phyloP scores from a whole-genome alignment of 2,113 vertebrate species.

The Lasiurus borealis region DNA sequence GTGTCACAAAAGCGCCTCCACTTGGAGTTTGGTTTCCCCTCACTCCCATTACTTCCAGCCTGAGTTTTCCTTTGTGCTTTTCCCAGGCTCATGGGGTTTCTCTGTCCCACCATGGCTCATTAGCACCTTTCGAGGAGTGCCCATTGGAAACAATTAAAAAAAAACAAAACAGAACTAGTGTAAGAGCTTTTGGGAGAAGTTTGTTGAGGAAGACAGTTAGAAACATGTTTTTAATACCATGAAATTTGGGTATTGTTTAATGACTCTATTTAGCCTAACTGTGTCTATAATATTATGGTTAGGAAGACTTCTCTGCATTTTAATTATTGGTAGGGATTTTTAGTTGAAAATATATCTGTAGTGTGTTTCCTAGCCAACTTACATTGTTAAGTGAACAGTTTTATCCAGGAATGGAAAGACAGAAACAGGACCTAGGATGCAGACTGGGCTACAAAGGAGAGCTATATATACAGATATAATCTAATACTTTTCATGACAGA shows the following conservation, averaged over 20 bases:
- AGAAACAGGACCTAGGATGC: background rate
- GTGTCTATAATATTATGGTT: background rate
- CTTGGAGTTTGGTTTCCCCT: background rate
- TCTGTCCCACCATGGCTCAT: background rate
- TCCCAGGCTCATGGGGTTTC: background rate
- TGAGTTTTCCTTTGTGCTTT: background rate
- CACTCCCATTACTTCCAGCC: accelerated
- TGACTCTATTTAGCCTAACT: background rate
- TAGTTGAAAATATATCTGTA: conserved; percentile 1
- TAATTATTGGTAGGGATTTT: background rate
- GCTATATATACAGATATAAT: background rate
- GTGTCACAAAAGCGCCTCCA: background rate
- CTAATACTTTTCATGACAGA: background rate
- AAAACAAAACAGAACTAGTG: background rate
- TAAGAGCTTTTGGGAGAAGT: background rate
- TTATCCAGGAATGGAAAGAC: background rate
- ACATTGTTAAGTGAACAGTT: background rate
- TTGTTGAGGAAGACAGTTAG: background rate
- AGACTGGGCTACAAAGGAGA: background rate
- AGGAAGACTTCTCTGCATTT: background rate
- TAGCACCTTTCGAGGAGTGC: background rate
- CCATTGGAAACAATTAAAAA: background rate
- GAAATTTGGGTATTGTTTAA: background rate
- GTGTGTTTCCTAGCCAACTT: background rate
- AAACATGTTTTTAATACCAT: background rate